phyloP scores from a whole-genome alignment of 2,113 vertebrate species.

The Paraplagusia blochii region DNA sequence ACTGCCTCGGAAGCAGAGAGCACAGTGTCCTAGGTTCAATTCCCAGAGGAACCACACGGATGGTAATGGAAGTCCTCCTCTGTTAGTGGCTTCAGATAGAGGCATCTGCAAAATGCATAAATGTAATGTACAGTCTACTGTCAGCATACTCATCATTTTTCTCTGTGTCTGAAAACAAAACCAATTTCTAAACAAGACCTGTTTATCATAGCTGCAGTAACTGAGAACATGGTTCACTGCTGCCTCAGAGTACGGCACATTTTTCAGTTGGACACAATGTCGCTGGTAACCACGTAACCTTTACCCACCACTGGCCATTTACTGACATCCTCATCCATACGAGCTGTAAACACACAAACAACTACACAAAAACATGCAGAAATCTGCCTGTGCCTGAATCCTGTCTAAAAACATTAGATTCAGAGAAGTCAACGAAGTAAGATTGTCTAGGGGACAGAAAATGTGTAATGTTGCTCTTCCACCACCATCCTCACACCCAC shows the following conservation, averaged over 20 bases:
- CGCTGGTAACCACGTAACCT: constrained; percentile 49
- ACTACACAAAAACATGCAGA: constrained; percentile 10
- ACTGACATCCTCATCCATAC: constrained; percentile 35
- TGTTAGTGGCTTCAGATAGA: too few relatives aligned
- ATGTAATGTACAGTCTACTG: not conserved
- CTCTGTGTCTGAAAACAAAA: constrained; percentile 5
- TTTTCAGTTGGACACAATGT: constrained; percentile 55
- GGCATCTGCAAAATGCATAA: too few relatives aligned
- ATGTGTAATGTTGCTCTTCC: constrained; percentile 36
- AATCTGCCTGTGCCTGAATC: constrained; percentile 43
- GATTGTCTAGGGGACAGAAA: constrained; percentile 41
- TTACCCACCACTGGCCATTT: constrained; percentile 31
- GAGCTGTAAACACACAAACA: constrained; percentile 31
- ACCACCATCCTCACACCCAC: constrained; percentile 6
- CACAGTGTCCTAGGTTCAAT: too few relatives aligned
- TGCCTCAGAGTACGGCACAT: constrained; percentile 39
- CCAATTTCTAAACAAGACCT: not conserved
- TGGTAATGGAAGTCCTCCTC: too few relatives aligned
- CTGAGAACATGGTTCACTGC: constrained; percentile 16
- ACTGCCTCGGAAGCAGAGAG: too few relatives aligned
- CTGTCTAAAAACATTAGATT: constrained; percentile 31
- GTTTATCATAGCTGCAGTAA: constrained; percentile 2
- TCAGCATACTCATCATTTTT: not conserved
- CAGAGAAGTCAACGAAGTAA: constrained; percentile 45
- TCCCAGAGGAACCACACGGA: too few relatives aligned